phyloP scores from a whole-genome alignment of 2,113 vertebrate genomes.

The Neoarius graeffei region DNA sequence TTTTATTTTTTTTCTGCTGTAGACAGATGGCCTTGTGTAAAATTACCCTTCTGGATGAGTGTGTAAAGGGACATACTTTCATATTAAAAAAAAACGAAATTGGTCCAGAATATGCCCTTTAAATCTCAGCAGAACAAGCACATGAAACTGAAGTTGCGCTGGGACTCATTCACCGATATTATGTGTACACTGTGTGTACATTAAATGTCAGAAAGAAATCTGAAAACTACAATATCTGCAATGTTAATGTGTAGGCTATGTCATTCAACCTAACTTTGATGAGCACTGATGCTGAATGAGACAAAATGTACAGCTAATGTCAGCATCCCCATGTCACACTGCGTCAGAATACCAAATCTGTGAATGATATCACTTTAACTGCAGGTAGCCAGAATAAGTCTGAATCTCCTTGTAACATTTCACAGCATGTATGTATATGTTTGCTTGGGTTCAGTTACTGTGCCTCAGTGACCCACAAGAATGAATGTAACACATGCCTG shows the following conservation, averaged over 20 bases:
- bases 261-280: not conserved
- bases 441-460: constrained; percentile 36
- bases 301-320: not conserved
- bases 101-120: too few relatives aligned
- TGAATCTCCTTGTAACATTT: constrained; percentile 17
- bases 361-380: constrained; percentile 28
- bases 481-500: constrained; percentile 55
- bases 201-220: constrained; percentile 1
- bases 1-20: too few relatives aligned
- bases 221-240: not conserved
- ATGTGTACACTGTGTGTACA: constrained; percentile 26
- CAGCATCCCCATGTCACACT: not conserved
- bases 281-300: not conserved
- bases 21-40: too few relatives aligned
- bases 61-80: too few relatives aligned
- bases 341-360: constrained; percentile 24
- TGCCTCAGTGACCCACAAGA: constrained; percentile 44
- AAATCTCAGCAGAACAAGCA: constrained; percentile 22
- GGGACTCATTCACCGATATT: not conserved
- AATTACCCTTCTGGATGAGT: too few relatives aligned
- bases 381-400: constrained; percentile 10
- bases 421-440: constrained; percentile 35
- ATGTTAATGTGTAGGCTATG: constrained; percentile 6
- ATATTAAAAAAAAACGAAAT: too few relatives aligned
- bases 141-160: constrained; percentile 1